These are phyloP conservation scores for Megaustenia siamemsis DNA, from an alignment of 2,888 invertebrate species.

Conservation along the genomic window DNA sequence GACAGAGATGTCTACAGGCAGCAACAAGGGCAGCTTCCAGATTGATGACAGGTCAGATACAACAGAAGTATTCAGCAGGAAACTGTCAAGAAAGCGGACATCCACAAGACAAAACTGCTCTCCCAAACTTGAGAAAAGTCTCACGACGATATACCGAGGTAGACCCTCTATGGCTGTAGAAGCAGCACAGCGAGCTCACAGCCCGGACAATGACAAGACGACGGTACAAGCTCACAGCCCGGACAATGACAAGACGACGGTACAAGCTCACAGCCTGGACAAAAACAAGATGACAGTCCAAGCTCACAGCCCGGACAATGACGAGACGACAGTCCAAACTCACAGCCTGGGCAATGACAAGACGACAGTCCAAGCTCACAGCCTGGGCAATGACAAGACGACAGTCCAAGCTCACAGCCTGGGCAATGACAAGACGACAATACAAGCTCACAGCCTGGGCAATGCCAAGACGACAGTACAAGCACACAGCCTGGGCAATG, in stretches of 20 bases:
- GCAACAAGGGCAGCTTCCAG: neutral
- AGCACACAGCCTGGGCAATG: too few relatives aligned
- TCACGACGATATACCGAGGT: neutral
- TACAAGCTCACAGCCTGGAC: neutral
- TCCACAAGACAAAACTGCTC: conserved; percentile 15
- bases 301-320: neutral
- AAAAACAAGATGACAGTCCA: neutral
- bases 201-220: neutral
- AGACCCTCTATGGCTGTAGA: conserved; percentile 24
- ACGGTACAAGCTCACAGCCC: neutral
- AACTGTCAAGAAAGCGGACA: neutral
- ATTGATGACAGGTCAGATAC: neutral
- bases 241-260: neutral
- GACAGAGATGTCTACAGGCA: neutral
- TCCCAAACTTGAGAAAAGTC: neutral
- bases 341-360: too few relatives aligned
- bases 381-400: too few relatives aligned
- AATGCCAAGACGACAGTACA: too few relatives aligned
- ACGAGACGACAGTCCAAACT: too few relatives aligned
- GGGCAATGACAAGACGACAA: too few relatives aligned
- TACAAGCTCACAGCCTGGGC: too few relatives aligned
- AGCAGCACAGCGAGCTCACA: neutral
- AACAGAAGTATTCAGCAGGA: neutral
- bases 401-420: too few relatives aligned
- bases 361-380: too few relatives aligned